These are phyloP conservation scores for Argynnis bischoffii DNA, from an alignment of 2,888 invertebrate species.

Conservation along the genomic window DNA sequence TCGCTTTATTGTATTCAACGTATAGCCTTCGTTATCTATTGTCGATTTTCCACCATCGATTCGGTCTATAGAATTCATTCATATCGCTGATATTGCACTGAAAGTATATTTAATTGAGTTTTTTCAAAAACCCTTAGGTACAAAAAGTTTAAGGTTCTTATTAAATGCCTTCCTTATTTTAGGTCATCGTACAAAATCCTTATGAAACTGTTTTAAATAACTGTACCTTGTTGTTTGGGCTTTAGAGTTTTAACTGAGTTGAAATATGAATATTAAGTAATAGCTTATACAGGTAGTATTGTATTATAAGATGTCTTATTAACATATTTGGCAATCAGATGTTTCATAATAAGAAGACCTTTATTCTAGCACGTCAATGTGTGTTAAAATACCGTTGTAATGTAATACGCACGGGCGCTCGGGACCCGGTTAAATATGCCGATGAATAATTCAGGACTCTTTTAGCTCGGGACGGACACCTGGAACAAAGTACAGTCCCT, in stretches of 20 bases:
- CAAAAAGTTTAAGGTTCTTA: conserved; percentile 4
- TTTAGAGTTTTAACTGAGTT: not conserved
- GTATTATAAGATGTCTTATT: not conserved
- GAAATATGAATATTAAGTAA: no score
- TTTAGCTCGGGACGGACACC: conserved; percentile 70
- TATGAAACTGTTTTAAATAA: conserved; percentile 3
- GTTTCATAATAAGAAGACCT: conserved; percentile 4
- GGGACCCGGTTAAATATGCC: conserved; percentile 71
- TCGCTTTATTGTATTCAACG: conserved; percentile 17
- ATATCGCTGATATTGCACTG: conserved; percentile 23
- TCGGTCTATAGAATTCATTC: conserved; percentile 35
- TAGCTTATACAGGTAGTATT: no score
- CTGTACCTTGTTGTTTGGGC: not conserved
- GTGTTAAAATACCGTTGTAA: conserved; percentile 44
- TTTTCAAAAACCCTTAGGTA: conserved; percentile 15
- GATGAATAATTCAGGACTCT: conserved; percentile 77
- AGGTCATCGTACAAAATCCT: not conserved
- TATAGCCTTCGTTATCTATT: conserved; percentile 44
- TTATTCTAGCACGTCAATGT: conserved; percentile 26
- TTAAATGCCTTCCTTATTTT: conserved; percentile 7
- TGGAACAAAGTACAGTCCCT: conserved; percentile 75
- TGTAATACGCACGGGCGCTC: conserved; percentile 49
- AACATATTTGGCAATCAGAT: conserved; percentile 8
- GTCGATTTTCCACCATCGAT: conserved; percentile 42
- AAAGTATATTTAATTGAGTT: conserved; percentile 30